Conservation (phyloP, 2,888 invertebrate species). For the Sepioteuthis lessoniana region DNA sequence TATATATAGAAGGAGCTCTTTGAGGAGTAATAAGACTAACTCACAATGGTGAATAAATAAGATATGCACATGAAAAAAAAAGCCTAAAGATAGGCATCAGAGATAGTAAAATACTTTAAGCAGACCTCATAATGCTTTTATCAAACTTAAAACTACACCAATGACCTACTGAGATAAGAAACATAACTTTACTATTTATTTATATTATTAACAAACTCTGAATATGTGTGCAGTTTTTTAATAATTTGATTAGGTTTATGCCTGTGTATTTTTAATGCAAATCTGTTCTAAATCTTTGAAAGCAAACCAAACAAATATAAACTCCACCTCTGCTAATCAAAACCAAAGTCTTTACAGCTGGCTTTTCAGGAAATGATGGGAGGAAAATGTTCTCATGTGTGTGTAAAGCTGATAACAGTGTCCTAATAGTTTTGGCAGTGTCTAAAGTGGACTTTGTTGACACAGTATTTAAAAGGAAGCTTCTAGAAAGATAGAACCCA, state of each 20-base stretch:
- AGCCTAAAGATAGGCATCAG: background rate
- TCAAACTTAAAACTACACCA: background rate
- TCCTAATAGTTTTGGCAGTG: background rate
- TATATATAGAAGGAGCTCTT: background rate
- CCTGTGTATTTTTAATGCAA: background rate
- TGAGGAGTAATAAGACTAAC: background rate
- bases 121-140: background rate
- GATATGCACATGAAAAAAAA: background rate
- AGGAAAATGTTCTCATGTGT: background rate
- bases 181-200: background rate
- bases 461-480: constrained; percentile 16
- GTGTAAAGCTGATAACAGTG: constrained; percentile 2
- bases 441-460: background rate
- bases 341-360: background rate
- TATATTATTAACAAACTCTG: background rate
- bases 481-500: background rate
- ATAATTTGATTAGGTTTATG: background rate
- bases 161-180: background rate
- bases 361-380: background rate
- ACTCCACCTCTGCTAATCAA: background rate
- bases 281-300: background rate
- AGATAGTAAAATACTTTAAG: background rate
- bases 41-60: background rate
- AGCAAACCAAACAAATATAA: background rate
- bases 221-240: background rate